phyloP scores from a whole-genome alignment of 2,113 vertebrate species.

The Cryptomyrus ogoouensis region DNA sequence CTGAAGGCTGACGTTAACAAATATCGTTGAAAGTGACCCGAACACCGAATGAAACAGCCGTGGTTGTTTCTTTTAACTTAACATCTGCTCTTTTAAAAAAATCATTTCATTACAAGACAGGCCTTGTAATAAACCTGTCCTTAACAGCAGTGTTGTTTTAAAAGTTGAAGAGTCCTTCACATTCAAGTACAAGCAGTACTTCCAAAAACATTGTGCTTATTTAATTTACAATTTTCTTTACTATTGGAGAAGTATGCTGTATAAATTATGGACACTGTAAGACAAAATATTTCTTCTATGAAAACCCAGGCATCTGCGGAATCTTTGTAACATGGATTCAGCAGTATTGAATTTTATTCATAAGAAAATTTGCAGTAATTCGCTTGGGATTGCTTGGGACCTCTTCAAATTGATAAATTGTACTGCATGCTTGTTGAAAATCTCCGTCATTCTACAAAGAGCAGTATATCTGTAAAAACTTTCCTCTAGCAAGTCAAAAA shows the following conservation, averaged over 20 bases:
- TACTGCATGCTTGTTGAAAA: not conserved
- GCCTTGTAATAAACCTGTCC: not conserved
- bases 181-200: constrained; percentile 12
- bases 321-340: constrained; percentile 13
- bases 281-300: constrained; percentile 14
- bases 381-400: constrained; percentile 1
- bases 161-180: constrained; percentile 14
- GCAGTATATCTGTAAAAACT: constrained; percentile 5
- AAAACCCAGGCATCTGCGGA: constrained; percentile 7
- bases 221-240: not conserved
- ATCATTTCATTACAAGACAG: not conserved
- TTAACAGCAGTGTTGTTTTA: not conserved
- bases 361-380: not conserved
- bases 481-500: not conserved
- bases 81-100: not conserved
- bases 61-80: not conserved
- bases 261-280: constrained; percentile 1
- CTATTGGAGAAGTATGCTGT: not conserved
- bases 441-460: not conserved
- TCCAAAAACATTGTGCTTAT: constrained; percentile 24
- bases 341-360: not conserved
- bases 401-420: not conserved
- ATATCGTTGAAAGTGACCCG: not conserved
- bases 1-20: not conserved
- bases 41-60: not conserved